These are phyloP conservation scores for Clarias magur DNA, from an alignment of 2,113 vertebrate genomes.

Conservation along the genomic window DNA sequence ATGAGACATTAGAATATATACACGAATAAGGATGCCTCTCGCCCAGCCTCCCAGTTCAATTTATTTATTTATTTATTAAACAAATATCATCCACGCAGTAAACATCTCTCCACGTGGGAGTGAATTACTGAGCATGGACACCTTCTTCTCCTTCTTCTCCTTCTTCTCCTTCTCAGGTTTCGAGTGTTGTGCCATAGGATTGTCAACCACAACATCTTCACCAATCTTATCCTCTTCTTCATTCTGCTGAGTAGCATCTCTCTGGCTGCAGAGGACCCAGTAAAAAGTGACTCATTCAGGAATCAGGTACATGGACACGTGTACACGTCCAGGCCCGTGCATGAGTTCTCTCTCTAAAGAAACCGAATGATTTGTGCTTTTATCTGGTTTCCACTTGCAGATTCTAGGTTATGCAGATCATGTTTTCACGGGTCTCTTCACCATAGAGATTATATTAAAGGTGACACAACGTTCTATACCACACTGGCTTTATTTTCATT, in stretches of 20 bases:
- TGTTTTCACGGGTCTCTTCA: constrained; percentile 99
- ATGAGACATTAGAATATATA: too few species aligned
- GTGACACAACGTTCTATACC: constrained; percentile 61
- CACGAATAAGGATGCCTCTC: too few species aligned
- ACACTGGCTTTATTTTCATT: background rate
- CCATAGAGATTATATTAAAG: constrained; percentile 99
- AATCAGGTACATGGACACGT: constrained; percentile 79
- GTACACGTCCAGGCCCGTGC: background rate
- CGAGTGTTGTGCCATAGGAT: constrained; percentile 95
- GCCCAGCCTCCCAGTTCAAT: too few species aligned
- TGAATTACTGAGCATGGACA: background rate
- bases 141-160: background rate
- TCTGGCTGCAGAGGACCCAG: constrained; percentile 94
- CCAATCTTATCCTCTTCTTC: constrained; percentile 99
- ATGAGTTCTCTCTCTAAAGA: background rate
- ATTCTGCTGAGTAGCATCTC: constrained; percentile 99
- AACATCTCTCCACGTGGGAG: too few species aligned
- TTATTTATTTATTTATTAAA: too few species aligned
- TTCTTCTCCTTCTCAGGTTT: constrained; percentile 76
- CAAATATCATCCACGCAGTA: too few species aligned
- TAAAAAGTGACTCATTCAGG: constrained; percentile 88
- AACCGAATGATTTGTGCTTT: background rate
- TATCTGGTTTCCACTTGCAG: constrained; percentile 68
- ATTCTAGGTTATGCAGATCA: constrained; percentile 99
- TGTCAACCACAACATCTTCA: constrained; percentile 98